A percentile compares a stretch with the other conserved stretches of the same genome.
phyloP scores from a whole-genome alignment of 2,888 invertebrate genomes.

The Molanna angustata region DNA sequence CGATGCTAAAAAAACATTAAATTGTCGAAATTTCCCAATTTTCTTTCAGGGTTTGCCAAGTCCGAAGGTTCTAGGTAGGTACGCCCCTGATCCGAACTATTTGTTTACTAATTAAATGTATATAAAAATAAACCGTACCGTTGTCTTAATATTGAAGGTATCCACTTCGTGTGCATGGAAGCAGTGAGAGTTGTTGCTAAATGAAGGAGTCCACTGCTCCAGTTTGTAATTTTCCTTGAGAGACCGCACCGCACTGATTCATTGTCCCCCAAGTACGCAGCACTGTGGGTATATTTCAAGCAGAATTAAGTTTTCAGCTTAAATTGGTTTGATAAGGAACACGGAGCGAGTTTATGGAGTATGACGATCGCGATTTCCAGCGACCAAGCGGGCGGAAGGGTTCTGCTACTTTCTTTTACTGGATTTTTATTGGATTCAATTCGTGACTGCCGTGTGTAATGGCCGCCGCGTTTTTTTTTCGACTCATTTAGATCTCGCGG shows the following conservation, averaged over 20 bases:
- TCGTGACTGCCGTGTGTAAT: constrained; percentile 34
- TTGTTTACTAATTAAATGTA: too few species aligned
- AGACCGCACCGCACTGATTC: constrained; percentile 23
- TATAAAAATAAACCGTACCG: too few species aligned
- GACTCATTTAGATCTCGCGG: constrained; percentile 21
- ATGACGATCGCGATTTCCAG: constrained; percentile 31
- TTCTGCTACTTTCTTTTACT: constrained; percentile 31
- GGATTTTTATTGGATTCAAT: constrained; percentile 33
- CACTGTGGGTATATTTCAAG: constrained; percentile 21
- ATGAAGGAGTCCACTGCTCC: constrained; percentile 3
- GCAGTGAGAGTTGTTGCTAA: too few species aligned
- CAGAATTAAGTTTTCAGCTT: constrained; percentile 32
- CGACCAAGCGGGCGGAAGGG: constrained; percentile 31
- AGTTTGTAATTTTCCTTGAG: constrained; percentile 21
- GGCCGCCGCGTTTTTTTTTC: constrained; percentile 27
- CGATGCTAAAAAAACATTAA: too few species aligned
- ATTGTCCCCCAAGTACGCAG: constrained; percentile 17
- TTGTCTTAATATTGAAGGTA: too few species aligned
- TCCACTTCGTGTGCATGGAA: too few species aligned
- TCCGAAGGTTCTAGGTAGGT: too few species aligned
- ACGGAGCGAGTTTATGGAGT: constrained; percentile 33
- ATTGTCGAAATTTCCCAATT: too few species aligned
- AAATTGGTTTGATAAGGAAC: constrained; percentile 33
- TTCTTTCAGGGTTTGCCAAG: too few species aligned
- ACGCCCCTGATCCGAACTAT: too few species aligned